Evolutionary conservation across 1,140 invertebrate species (phyloP), one percentile per base, ranked within the genome.

Genomic region (Zelostemma sp.): DNA sequence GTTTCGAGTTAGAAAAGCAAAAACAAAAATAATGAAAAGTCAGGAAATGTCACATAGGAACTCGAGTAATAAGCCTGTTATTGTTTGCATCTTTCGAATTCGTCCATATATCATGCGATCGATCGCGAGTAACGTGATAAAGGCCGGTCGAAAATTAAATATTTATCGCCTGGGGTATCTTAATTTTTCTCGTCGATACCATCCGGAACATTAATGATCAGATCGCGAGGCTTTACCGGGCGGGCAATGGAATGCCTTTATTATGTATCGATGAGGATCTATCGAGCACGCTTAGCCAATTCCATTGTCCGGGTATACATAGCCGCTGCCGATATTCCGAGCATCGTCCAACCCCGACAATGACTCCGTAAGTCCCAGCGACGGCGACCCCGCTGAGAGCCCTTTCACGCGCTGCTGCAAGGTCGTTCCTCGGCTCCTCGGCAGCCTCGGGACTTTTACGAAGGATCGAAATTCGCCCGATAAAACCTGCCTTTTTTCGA

Each of bases 241-340:
- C 12, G 35, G 2, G 3, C 14, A 16, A 16, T 43, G 40, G 40
- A 43, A 43, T 43, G 40, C 40, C n/a, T 43, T 43, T 40, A 40
- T 40, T 40, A 40, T 40, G 35, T 40, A 40, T 40, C 35, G 35
- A 40, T 40, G 35, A 40, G 35, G 35, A 40, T 40, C 35, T 40
- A 40, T 40, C n/a, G 35, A 15, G 35, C n/a, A 40, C 11, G 35
- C 35, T 40, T 12, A 4, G 35, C 35, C 35, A 40, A 40, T 40
- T 40, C 35, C 14, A 40, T 40, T 40, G 35, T 40, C 11, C n/a
- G 35, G 35, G 25, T 8, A 8, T 28, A 31, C 11, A 40, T 40
- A 2, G 35, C 9, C 14, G 35, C 35, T 12, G 35, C 35, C 35
- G 35, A 40, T 40, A n/a, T 40, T 11, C n/a, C 14, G 35, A 40